Evolutionary conservation across 2,113 vertebrate genomes (phyloP).

Genomic region (Lophotis ruficrista): DNA sequence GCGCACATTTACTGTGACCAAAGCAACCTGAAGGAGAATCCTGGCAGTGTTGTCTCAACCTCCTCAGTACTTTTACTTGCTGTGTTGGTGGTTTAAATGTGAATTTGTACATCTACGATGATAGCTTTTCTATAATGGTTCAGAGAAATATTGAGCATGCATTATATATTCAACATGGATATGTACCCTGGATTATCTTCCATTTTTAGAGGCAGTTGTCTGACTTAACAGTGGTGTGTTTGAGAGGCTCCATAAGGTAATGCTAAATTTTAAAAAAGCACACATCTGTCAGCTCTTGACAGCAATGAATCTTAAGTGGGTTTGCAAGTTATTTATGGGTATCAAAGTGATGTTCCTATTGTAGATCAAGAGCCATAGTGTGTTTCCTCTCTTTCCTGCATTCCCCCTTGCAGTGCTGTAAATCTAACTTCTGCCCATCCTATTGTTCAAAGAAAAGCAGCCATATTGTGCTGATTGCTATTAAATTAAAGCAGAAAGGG

Average conservation of each 20-base stretch:
- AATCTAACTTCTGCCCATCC: constrained; percentile 84
- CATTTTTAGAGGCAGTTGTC: constrained; percentile 28
- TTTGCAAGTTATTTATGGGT: constrained; percentile 75
- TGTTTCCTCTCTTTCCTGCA: constrained; percentile 73
- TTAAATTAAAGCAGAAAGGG: constrained; percentile 93
- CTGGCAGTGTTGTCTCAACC: background rate
- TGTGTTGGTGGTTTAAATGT: background rate
- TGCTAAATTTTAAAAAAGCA: constrained; percentile 43
- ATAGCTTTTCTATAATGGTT: background rate
- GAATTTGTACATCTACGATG: background rate
- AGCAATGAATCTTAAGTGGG: constrained; percentile 81
- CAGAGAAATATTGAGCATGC: background rate
- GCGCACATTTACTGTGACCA: background rate
- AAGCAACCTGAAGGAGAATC: background rate
- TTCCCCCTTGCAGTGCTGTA: constrained; percentile 79
- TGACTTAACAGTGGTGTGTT: background rate
- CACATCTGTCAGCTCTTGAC: constrained; percentile 75
- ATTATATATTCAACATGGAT: background rate
- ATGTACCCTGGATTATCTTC: background rate
- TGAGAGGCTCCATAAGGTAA: constrained; percentile 28
- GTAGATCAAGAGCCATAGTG: constrained; percentile 76
- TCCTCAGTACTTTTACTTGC: background rate
- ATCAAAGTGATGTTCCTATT: constrained; percentile 81
- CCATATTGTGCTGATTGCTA: constrained; percentile 93
- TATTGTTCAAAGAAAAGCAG: constrained; percentile 82